Evolutionary conservation across 1,140 invertebrate species (phyloP).

Genomic region (Stenopsyche tienmushanensis): DNA sequence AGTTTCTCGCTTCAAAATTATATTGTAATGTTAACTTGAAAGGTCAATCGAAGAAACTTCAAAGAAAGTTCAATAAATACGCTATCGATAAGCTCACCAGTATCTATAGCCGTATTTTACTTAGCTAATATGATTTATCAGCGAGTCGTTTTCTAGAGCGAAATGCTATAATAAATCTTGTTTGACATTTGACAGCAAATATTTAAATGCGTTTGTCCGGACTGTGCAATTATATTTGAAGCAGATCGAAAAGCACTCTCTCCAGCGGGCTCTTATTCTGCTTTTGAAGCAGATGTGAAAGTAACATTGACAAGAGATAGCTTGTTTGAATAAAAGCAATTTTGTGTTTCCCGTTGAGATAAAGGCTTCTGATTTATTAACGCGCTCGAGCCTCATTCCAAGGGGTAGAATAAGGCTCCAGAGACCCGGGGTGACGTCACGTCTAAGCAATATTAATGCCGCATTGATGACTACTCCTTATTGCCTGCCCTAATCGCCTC

Average conservation of each 20-base stretch:
- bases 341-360: slow-evolving; percentile 36
- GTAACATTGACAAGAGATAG: slow-evolving; percentile 36
- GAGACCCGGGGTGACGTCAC: slow-evolving; percentile 23
- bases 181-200: too few species aligned
- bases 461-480: slow-evolving; percentile 31
- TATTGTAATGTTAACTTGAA: not conserved
- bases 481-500: too few species aligned
- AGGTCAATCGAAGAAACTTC: not conserved
- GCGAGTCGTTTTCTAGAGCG: too few species aligned
- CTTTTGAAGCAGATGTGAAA: slow-evolving; percentile 20
- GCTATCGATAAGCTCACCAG: not conserved
- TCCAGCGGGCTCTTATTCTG: too few species aligned
- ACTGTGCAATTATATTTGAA: not conserved
- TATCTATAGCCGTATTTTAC: not conserved
- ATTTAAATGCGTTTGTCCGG: too few species aligned
- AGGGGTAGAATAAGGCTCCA: slow-evolving; percentile 5
- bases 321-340: slow-evolving; percentile 41
- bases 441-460: slow-evolving; percentile 33
- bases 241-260: not conserved
- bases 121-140: not conserved
- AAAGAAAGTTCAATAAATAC: not conserved
- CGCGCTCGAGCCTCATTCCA: slow-evolving; percentile 12
- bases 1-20: not conserved
- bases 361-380: slow-evolving; percentile 39
- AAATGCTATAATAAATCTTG: too few species aligned